Percentiles rank a stretch among this genome's conserved stretches.
Conservation (phyloP, 1,140 invertebrate genomes). For the Cydia strobilella region DNA sequence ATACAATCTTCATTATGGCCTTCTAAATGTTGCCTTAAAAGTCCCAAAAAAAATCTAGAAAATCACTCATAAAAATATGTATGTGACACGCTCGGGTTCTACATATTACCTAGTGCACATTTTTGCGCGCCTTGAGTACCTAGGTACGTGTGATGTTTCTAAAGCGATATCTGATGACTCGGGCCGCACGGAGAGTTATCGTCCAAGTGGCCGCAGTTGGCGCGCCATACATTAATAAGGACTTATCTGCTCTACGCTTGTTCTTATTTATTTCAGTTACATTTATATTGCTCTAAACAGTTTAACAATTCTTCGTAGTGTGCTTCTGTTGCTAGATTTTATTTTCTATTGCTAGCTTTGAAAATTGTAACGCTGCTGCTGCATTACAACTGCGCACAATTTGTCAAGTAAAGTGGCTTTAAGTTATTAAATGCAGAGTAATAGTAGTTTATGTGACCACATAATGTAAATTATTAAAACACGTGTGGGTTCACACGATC, state of each 20-base stretch:
- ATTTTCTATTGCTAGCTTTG: not conserved
- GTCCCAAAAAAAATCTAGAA: no score
- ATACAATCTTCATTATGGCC: no score
- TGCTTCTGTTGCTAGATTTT: not conserved
- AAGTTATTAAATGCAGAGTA: no score
- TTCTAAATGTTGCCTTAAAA: no score
- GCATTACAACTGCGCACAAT: not conserved
- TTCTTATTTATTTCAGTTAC: constrained; percentile 26
- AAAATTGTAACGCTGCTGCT: not conserved
- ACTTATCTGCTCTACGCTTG: constrained; percentile 16
- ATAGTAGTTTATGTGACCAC: no score
- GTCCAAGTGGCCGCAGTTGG: constrained; percentile 17
- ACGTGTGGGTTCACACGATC: no score
- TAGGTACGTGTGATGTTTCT: no score
- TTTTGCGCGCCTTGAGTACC: no score
- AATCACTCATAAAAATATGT: no score
- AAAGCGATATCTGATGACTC: not conserved
- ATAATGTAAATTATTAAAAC: no score
- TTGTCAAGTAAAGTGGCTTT: not conserved
- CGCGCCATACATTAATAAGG: constrained; percentile 17
- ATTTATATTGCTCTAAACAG: constrained; percentile 19
- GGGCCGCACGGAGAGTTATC: not conserved
- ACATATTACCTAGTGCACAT: no score
- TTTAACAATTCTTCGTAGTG: constrained; percentile 1
- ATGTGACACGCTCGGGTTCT: no score